These are phyloP conservation scores for Equus quagga DNA, from an alignment of 2,113 vertebrate species.

Conservation along the genomic window DNA sequence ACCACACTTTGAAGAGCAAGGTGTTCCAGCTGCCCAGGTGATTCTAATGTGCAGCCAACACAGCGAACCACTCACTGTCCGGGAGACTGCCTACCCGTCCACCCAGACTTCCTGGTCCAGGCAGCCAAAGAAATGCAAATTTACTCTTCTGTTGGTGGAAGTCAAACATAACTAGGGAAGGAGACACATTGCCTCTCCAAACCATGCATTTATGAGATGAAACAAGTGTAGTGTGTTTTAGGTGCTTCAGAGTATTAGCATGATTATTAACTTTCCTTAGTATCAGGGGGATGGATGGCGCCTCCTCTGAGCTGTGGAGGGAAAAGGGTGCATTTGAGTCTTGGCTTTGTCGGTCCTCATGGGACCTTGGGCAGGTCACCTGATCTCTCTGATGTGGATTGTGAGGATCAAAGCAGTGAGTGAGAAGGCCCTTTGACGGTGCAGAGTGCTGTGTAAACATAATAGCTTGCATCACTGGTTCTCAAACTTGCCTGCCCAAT, in stretches of 20 bases:
- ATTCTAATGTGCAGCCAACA: not conserved
- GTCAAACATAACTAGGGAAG: not conserved
- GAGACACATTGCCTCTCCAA: not conserved
- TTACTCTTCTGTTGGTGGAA: not conserved
- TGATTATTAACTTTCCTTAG: not conserved
- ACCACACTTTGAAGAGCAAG: not conserved
- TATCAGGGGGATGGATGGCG: rapidly evolving
- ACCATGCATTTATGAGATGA: not conserved
- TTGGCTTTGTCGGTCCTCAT: rapidly evolving
- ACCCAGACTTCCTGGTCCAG: not conserved
- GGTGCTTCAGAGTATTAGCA: not conserved
- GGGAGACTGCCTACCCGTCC: too few relatives aligned
- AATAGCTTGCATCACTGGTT: not conserved
- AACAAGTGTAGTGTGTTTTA: not conserved
- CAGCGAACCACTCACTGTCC: not conserved
- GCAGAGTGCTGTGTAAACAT: not conserved
- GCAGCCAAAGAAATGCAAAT: not conserved
- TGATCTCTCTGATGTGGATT: not conserved
- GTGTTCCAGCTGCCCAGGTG: not conserved
- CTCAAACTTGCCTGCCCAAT: not conserved
- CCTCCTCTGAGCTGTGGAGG: not conserved
- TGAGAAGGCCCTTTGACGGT: not conserved
- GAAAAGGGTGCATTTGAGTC: not conserved
- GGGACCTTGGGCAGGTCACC: not conserved
- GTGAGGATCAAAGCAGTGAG: not conserved